Percentiles rank a stretch among this genome's conserved stretches.
Conservation (phyloP, 2,113 vertebrate species). For the Dendrocopos noguchii region DNA sequence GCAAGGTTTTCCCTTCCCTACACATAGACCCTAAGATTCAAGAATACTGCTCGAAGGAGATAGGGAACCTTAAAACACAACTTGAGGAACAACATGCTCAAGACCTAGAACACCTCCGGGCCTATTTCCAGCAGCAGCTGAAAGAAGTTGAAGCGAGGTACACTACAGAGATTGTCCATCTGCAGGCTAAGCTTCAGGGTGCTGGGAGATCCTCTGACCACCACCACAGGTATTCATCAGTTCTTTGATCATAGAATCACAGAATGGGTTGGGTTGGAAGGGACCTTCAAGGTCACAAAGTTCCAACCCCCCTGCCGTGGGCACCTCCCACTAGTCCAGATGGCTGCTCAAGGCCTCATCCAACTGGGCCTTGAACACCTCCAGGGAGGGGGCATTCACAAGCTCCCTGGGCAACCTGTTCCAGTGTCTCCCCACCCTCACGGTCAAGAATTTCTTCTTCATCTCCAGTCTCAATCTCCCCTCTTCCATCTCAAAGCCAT, state of each 20-base stretch:
- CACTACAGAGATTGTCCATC: conserved; percentile 74
- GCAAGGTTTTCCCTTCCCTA: not conserved
- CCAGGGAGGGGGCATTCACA: no score
- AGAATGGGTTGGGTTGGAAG: no score
- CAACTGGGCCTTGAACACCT: no score
- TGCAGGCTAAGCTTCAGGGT: conserved; percentile 81
- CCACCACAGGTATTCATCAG: conserved; percentile 76
- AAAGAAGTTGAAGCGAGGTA: conserved; percentile 82
- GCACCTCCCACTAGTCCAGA: no score
- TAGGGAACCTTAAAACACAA: conserved; percentile 72
- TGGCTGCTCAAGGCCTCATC: no score
- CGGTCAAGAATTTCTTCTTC: no score
- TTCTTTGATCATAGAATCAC: not conserved
- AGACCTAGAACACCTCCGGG: conserved; percentile 79
- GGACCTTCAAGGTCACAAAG: no score
- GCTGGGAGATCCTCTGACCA: conserved; percentile 40
- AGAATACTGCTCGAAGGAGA: conserved; percentile 36
- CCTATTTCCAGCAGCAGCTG: conserved; percentile 82
- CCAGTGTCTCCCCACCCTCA: no score
- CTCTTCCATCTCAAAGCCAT: no score
- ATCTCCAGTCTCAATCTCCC: no score
- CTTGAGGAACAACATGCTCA: conserved; percentile 81
- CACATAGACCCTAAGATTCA: conserved; percentile 18
- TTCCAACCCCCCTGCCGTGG: no score
- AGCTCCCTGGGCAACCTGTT: no score